Conservation (phyloP, 2,888 invertebrate genomes). For the Petrolisthes cinctipes region DNA sequence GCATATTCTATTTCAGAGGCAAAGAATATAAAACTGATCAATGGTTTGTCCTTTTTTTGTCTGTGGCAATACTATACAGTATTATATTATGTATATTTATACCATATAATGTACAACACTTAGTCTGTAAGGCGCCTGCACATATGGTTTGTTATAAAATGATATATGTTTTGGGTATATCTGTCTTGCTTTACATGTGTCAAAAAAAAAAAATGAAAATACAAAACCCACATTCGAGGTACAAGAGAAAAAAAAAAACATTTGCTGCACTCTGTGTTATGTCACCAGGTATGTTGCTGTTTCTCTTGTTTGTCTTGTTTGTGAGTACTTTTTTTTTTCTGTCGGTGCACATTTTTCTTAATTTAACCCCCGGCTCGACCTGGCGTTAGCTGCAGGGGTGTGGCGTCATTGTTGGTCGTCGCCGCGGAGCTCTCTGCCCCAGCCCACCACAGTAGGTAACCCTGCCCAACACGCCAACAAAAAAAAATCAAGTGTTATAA, state of each 20-base stretch:
- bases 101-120: background rate
- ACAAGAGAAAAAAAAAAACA: background rate
- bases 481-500: background rate
- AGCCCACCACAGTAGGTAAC: slow-evolving; percentile 54
- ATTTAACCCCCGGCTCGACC: slow-evolving; percentile 46
- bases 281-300: slow-evolving; percentile 9
- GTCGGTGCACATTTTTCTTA: slow-evolving; percentile 41
- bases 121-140: slow-evolving; percentile 26
- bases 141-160: slow-evolving; percentile 52
- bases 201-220: slow-evolving; percentile 15
- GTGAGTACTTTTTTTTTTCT: background rate
- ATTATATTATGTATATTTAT: slow-evolving; percentile 16
- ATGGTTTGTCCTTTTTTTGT: slow-evolving; percentile 29
- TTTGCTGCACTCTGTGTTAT: slow-evolving; percentile 43
- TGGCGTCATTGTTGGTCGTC: slow-evolving; percentile 44
- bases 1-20: slow-evolving; percentile 52
- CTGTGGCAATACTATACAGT: slow-evolving; percentile 7
- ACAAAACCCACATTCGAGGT: background rate
- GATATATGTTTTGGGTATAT: slow-evolving; percentile 57
- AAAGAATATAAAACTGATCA: slow-evolving; percentile 33
- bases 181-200: slow-evolving; percentile 44
- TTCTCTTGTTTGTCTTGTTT: background rate
- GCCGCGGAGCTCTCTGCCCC: slow-evolving; percentile 37
- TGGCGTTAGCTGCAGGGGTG: slow-evolving; percentile 51
- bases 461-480: slow-evolving; percentile 23